Conservation (phyloP, 2,888 invertebrate species). For the Xestobium rufovillosum region DNA sequence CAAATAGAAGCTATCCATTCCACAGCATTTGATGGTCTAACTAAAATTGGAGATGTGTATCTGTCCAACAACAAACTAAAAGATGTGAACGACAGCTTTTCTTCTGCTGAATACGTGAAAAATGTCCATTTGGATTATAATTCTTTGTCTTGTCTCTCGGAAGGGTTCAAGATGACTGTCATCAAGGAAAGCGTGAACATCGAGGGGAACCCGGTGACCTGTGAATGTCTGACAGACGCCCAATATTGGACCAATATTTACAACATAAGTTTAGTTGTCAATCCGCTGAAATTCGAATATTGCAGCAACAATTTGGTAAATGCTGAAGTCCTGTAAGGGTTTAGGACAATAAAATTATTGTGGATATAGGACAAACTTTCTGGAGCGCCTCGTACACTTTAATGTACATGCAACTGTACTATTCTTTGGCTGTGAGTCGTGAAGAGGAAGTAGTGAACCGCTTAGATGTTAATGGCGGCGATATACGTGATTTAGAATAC, state of each 20-base stretch:
- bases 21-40: conserved; percentile 1
- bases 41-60: conserved; percentile 3
- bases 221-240: not conserved
- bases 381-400: too few species aligned
- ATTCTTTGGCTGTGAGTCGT: too few species aligned
- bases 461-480: too few species aligned
- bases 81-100: not conserved
- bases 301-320: too few species aligned
- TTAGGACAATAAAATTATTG: too few species aligned
- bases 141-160: not conserved
- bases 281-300: not conserved
- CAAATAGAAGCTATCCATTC: not conserved
- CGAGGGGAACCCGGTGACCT: conserved; percentile 1
- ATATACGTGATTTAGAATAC: too few species aligned
- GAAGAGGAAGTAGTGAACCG: too few species aligned
- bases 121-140: conserved; percentile 1
- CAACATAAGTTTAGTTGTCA: not conserved
- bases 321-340: too few species aligned
- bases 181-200: not conserved
- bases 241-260: not conserved
- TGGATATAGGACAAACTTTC: too few species aligned
- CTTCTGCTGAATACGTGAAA: not conserved
- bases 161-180: conserved; percentile 1
- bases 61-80: not conserved
- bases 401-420: too few species aligned